Percentiles rank a stretch among this genome's conserved stretches.
phyloP scores from a whole-genome alignment of 1,140 invertebrate species.

The Drosophila serrata region DNA sequence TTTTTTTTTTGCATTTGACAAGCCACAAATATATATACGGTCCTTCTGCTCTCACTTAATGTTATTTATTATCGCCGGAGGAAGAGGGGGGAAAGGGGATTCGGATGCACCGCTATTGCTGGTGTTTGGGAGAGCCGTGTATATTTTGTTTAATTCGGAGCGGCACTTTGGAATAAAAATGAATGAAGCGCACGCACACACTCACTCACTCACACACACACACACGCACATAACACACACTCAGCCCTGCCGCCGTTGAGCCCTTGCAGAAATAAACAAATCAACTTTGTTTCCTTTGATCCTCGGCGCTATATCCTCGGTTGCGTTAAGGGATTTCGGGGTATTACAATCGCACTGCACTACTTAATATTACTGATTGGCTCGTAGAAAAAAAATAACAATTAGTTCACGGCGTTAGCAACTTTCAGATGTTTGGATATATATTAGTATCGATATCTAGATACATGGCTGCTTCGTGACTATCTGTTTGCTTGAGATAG shows the following conservation, averaged over 20 bases:
- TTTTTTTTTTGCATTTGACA: constrained; percentile 15
- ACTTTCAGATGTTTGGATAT: constrained; percentile 12
- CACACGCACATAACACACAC: background rate
- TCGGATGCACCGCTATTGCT: background rate
- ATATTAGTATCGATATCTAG: constrained; percentile 1
- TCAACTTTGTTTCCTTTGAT: constrained; percentile 5
- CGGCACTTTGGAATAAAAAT: constrained; percentile 13
- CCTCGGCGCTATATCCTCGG: background rate
- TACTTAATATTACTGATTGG: constrained; percentile 20
- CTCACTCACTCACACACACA: background rate
- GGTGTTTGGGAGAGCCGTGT: background rate
- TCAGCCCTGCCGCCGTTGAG: constrained; percentile 1
- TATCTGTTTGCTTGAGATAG: background rate
- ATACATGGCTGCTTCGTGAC: background rate
- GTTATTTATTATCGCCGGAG: constrained; percentile 7
- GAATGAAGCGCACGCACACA: constrained; percentile 8
- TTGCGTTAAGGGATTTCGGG: background rate
- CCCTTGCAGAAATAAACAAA: constrained; percentile 15
- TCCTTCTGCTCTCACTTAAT: background rate
- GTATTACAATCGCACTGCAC: constrained; percentile 1
- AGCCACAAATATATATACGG: background rate
- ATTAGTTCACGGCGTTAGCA: constrained; percentile 14
- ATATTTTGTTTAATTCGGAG: constrained; percentile 15
- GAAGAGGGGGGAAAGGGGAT: constrained; percentile 1
- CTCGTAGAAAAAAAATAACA: constrained; percentile 19